These are phyloP conservation scores for Dicyrtoma fusca DNA, from an alignment of 2,888 invertebrate species.

Conservation along the genomic window DNA sequence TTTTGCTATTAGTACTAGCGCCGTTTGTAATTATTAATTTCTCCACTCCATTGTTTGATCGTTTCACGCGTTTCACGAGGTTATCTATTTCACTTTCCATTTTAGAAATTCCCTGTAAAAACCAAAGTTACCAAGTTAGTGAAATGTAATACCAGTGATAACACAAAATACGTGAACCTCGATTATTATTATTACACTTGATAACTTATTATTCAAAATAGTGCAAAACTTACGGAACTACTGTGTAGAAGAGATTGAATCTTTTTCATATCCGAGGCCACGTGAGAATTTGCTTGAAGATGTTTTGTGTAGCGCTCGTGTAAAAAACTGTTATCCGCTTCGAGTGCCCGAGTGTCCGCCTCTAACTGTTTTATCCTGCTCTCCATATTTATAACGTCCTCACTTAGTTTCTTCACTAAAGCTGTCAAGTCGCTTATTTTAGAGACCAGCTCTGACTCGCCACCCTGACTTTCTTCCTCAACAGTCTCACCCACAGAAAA, in stretches of 20 bases:
- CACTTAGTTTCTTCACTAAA: neutral
- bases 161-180: no score
- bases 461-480: neutral
- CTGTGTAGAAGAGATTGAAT: constrained; percentile 10
- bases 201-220: neutral
- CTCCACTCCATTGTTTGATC: neutral
- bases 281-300: constrained; percentile 1
- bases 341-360: neutral
- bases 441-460: constrained; percentile 7
- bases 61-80: neutral
- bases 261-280: constrained; percentile 7
- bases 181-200: neutral
- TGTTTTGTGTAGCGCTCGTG: neutral
- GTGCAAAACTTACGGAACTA: constrained; percentile 3
- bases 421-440: constrained; percentile 5
- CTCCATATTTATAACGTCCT: constrained; percentile 11
- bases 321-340: neutral
- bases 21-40: no score
- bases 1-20: neutral
- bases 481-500: neutral
- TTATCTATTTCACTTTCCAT: constrained; percentile 4
- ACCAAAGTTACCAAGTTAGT: no score
- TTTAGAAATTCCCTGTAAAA: neutral
- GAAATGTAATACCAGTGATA: no score
- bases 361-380: constrained; percentile 1